These are phyloP conservation scores for Melieria crassipennis DNA, from an alignment of 2,888 invertebrate species.

Conservation along the genomic window DNA sequence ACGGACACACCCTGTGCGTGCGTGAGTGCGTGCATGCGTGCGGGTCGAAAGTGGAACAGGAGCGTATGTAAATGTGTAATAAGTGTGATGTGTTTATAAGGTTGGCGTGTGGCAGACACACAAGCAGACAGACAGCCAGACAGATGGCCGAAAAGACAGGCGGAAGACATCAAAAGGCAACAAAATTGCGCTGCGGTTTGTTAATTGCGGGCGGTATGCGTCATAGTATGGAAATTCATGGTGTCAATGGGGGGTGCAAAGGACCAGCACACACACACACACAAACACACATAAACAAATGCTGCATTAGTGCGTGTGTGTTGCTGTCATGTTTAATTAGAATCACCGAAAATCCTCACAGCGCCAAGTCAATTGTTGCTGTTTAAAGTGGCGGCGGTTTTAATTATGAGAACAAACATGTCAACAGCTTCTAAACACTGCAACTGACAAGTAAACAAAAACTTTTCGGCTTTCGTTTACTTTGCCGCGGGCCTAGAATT, in stretches of 20 bases:
- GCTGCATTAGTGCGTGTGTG: no score
- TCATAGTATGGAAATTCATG: conserved; percentile 25
- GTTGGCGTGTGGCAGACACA: conserved; percentile 20
- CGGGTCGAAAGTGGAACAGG: neutral
- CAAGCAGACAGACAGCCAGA: neutral
- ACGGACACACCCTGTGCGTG: neutral
- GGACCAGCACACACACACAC: neutral
- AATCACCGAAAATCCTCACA: no score
- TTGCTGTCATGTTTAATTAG: no score
- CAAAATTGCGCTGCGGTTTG: conserved; percentile 4
- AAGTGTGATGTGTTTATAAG: conserved; percentile 25
- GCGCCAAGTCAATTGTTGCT: no score
- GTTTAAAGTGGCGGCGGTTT: no score
- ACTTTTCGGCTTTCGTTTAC: neutral
- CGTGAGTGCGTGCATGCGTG: neutral
- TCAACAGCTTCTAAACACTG: no score
- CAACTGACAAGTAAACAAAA: neutral
- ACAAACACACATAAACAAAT: neutral
- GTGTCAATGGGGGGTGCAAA: neutral
- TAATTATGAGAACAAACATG: no score
- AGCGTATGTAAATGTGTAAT: neutral
- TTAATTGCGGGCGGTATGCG: conserved; percentile 24
- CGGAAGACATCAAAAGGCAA: conserved; percentile 25
- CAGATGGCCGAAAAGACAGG: conserved; percentile 14
- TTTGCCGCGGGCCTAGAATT: no score